Evolutionary conservation across 2,797 vertebrate species (phyloP).

Genomic region (Cottoperca gobio): DNA sequence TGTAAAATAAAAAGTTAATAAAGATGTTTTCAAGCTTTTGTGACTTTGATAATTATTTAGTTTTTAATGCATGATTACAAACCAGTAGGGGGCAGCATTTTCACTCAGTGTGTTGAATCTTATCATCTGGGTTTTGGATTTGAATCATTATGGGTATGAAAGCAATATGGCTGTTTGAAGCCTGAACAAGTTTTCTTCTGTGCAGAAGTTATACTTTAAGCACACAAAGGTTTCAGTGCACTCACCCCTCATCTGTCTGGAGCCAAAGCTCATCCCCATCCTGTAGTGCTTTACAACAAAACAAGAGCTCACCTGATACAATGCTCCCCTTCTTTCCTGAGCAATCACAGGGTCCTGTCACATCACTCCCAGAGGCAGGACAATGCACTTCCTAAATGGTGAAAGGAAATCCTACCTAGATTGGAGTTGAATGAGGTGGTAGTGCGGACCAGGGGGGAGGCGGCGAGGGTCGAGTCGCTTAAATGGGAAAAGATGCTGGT

Average conservation of each 20-base stretch:
- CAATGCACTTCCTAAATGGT: constrained; percentile 82
- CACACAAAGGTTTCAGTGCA: constrained; percentile 1
- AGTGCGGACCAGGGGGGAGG: constrained; percentile 33
- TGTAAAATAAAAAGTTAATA: constrained; percentile 71
- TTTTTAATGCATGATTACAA: not conserved
- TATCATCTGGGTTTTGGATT: not conserved
- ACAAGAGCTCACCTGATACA: constrained; percentile 70
- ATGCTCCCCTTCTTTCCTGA: constrained; percentile 77
- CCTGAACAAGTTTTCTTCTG: not conserved
- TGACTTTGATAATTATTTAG: not conserved
- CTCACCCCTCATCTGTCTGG: constrained; percentile 40
- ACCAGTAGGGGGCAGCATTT: constrained; percentile 66
- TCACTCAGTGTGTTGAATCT: not conserved
- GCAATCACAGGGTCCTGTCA: constrained; percentile 74
- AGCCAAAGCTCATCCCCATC: constrained; percentile 62
- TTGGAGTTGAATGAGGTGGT: constrained; percentile 77
- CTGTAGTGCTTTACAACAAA: constrained; percentile 60
- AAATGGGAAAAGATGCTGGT: constrained; percentile 71
- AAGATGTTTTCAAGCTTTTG: constrained; percentile 40
- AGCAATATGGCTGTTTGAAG: not conserved
- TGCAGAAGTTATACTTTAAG: constrained; percentile 10
- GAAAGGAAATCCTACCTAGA: constrained; percentile 82
- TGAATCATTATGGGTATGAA: not conserved
- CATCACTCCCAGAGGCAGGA: constrained; percentile 77
- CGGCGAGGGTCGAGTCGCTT: constrained; percentile 68